Conservation (phyloP, 2,888 invertebrate species). For the Podabrus alpinus region DNA sequence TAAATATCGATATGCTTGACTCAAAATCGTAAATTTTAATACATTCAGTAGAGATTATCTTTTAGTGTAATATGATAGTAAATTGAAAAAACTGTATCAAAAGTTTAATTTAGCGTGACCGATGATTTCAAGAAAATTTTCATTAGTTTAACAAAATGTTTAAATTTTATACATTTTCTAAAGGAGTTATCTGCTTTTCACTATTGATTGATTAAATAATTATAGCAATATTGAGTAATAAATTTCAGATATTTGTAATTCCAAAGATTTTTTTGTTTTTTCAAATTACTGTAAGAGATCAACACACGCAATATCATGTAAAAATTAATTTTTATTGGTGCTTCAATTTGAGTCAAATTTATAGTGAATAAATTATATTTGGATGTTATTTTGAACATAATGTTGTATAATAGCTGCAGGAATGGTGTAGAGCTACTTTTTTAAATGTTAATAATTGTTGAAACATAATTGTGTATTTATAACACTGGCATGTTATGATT, state of each 20-base stretch:
- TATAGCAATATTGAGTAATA: neutral
- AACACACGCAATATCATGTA: neutral
- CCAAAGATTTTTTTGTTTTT: neutral
- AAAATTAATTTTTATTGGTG: neutral
- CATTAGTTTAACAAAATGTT: neutral
- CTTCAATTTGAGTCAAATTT: neutral
- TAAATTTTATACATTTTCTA: neutral
- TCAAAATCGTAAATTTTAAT: conserved; percentile 54
- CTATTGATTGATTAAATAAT: neutral
- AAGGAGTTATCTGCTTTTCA: neutral
- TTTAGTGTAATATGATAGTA: conserved; percentile 6
- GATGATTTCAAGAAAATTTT: neutral
- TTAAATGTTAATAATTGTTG: neutral
- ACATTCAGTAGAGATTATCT: conserved; percentile 9
- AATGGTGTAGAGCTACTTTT: neutral
- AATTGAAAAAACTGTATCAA: neutral
- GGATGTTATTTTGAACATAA: neutral
- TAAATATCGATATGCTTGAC: conserved; percentile 93
- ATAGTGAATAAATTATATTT: neutral
- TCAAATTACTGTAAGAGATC: neutral
- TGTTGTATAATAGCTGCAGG: neutral
- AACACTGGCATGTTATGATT: neutral
- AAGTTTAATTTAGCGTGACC: neutral
- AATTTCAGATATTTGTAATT: neutral
- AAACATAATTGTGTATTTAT: neutral